These are phyloP conservation scores for Sebastes oblongus DNA, from an alignment of 2,797 vertebrate species.

Conservation along the genomic window DNA sequence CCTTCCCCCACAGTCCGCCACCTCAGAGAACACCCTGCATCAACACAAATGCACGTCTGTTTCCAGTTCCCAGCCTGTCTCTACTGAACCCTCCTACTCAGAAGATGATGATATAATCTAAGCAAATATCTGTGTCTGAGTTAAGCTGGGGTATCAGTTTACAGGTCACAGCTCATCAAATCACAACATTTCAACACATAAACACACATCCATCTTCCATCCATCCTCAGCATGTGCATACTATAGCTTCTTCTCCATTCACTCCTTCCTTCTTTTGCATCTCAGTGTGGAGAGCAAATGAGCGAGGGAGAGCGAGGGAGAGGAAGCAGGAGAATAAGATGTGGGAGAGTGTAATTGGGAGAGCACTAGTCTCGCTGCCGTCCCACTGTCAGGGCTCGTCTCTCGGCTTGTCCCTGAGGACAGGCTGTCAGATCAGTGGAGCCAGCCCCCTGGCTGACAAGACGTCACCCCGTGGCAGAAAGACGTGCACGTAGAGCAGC, in stretches of 20 bases:
- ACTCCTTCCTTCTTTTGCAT: neutral
- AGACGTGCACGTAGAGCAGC: slow-evolving; percentile 8
- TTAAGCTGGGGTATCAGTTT: neutral
- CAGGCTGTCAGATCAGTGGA: slow-evolving; percentile 62
- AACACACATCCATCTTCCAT: neutral
- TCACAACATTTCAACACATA: slow-evolving; percentile 6
- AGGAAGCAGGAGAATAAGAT: neutral
- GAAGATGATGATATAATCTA: neutral
- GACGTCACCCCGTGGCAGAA: slow-evolving; percentile 48
- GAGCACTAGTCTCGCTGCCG: slow-evolving; percentile 28
- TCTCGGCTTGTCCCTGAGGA: slow-evolving; percentile 57
- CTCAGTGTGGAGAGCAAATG: neutral
- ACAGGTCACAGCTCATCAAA: slow-evolving; percentile 12
- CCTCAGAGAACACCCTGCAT: slow-evolving; percentile 22
- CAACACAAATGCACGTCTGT: slow-evolving; percentile 3
- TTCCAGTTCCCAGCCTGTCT: neutral
- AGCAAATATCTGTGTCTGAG: slow-evolving; percentile 2
- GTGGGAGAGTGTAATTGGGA: slow-evolving; percentile 49
- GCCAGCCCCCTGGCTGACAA: slow-evolving; percentile 52
- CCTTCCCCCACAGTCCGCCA: slow-evolving; percentile 16
- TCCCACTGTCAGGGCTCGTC: slow-evolving; percentile 50
- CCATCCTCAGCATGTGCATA: neutral
- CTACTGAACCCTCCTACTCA: neutral
- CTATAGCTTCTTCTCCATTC: neutral
- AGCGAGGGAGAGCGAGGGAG: neutral